Conservation (phyloP, 2,888 invertebrate genomes). For the Pterostichus niger region DNA sequence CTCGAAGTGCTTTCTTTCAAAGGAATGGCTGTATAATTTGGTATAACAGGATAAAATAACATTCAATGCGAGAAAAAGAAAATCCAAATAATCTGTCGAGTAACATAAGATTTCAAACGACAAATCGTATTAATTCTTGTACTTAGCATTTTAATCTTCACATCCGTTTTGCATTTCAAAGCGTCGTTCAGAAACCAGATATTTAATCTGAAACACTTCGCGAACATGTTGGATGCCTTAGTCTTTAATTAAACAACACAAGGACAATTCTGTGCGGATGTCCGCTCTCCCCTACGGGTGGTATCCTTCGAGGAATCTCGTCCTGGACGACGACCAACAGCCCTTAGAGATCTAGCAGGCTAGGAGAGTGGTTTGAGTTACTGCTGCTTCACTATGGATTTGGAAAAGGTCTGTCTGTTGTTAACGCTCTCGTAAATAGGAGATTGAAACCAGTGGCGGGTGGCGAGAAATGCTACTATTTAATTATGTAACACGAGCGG, state of each 20-base stretch:
- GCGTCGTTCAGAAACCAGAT: conserved; percentile 53
- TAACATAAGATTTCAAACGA: conserved; percentile 49
- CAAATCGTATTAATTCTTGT: conserved; percentile 56
- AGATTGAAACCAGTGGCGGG: not conserved
- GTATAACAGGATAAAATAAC: not conserved
- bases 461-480: too few species aligned
- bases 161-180: conserved; percentile 64
- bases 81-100: not conserved
- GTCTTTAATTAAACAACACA: conserved; percentile 65
- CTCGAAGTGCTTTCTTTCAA: too few species aligned
- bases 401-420: too few species aligned
- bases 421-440: not conserved
- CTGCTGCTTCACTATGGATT: too few species aligned
- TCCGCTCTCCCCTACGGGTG: conserved; percentile 14
- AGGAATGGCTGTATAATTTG: too few species aligned
- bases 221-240: conserved; percentile 62
- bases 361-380: not conserved
- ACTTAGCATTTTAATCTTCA: conserved; percentile 47
- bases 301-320: conserved; percentile 56
- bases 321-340: conserved; percentile 33
- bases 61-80: not conserved
- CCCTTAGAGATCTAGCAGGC: conserved; percentile 15
- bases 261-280: conserved; percentile 56
- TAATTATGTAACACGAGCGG: too few species aligned
- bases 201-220: conserved; percentile 65